Evolutionary conservation across 2,797 vertebrate species (phyloP).

Genomic region (Ispidina lecontei): DNA sequence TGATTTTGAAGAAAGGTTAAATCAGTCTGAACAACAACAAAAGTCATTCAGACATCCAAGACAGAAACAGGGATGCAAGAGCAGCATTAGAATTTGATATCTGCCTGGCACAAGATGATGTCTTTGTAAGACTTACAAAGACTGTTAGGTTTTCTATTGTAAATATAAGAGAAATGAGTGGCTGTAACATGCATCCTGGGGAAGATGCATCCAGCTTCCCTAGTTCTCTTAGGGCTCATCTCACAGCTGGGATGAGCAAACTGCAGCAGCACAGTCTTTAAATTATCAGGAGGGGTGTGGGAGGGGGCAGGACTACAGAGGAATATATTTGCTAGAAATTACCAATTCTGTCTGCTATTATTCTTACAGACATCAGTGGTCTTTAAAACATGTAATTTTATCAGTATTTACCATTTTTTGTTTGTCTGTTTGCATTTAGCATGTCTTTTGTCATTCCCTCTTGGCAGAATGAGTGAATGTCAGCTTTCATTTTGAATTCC

Average conservation of each 20-base stretch:
- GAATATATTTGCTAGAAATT: background rate
- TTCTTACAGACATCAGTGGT: background rate
- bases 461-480: background rate
- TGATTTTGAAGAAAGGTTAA: background rate
- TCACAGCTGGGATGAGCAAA: background rate
- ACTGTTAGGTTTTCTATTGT: background rate
- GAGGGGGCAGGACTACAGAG: background rate
- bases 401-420: background rate
- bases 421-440: background rate
- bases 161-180: background rate
- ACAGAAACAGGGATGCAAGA: background rate
- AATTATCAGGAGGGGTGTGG: background rate
- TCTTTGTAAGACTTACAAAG: background rate
- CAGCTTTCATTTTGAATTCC: slow-evolving; percentile 19
- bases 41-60: background rate
- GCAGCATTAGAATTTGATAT: background rate
- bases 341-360: background rate
- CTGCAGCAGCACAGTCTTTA: background rate
- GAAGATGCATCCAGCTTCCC: background rate
- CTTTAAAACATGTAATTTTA: slow-evolving; percentile 11
- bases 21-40: background rate
- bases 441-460: background rate
- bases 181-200: background rate
- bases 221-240: background rate
- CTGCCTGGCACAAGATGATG: background rate